These are phyloP conservation scores for Umimayanthus kanabou DNA, from an alignment of 92 coral and sea anemone species.

Conservation along the genomic window DNA sequence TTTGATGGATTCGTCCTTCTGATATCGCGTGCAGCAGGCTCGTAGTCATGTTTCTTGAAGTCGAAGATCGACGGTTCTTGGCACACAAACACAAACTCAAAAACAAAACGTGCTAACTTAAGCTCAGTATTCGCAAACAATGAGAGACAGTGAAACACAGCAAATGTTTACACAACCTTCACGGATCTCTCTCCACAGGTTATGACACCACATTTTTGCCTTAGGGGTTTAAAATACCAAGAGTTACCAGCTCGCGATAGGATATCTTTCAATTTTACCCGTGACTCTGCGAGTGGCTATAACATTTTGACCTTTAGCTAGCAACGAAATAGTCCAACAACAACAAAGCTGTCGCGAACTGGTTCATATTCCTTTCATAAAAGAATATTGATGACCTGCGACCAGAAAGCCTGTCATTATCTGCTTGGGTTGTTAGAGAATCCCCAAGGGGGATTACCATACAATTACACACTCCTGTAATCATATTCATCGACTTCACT, in stretches of 20 bases:
- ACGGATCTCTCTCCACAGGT: background rate
- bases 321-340: background rate
- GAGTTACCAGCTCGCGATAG: background rate
- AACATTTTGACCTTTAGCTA: constrained; percentile 1
- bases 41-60: constrained; percentile 28
- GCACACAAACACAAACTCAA: background rate
- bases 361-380: background rate
- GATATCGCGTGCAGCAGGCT: constrained; percentile 65
- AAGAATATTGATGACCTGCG: background rate
- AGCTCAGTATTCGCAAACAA: constrained; percentile 14
- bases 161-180: constrained; percentile 18
- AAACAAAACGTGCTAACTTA: constrained; percentile 18
- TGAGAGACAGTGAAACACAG: background rate
- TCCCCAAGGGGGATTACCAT: background rate
- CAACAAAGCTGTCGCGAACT: constrained; percentile 2
- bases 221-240: background rate
- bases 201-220: background rate
- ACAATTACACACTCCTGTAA: background rate
- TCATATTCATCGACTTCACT: background rate
- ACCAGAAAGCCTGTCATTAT: constrained; percentile 13
- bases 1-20: constrained; percentile 70
- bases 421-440: background rate
- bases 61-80: background rate
- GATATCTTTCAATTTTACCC: background rate
- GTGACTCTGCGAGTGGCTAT: background rate